These are phyloP conservation scores for Tribolium freemani DNA, from an alignment of 2,888 invertebrate genomes.

Conservation along the genomic window DNA sequence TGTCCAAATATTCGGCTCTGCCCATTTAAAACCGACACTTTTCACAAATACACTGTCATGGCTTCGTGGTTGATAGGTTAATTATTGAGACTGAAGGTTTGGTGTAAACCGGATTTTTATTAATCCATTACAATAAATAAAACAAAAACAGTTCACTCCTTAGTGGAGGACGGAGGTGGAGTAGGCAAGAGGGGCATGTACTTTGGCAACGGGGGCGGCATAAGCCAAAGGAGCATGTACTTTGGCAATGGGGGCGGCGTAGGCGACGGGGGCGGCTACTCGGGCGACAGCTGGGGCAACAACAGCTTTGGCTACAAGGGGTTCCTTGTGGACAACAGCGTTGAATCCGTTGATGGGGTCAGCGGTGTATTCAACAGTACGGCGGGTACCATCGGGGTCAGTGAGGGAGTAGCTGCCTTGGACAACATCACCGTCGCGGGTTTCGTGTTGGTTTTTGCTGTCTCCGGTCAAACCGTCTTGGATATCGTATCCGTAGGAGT, in stretches of 20 bases:
- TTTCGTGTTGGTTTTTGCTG: slow-evolving; percentile 75
- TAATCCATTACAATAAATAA: slow-evolving; percentile 23
- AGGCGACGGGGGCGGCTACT: slow-evolving; percentile 48
- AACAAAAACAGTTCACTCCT: slow-evolving; percentile 23
- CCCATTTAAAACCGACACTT: too few relatives aligned
- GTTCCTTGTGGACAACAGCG: slow-evolving; percentile 71
- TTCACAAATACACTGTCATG: too few relatives aligned
- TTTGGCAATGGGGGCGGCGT: slow-evolving; percentile 56
- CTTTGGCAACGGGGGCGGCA: slow-evolving; percentile 54
- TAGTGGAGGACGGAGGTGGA: slow-evolving; percentile 49
- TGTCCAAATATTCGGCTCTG: too few relatives aligned
- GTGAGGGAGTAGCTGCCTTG: slow-evolving; percentile 72
- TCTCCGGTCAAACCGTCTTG: slow-evolving; percentile 72
- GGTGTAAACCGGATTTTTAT: slow-evolving; percentile 9
- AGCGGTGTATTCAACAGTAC: slow-evolving; percentile 67
- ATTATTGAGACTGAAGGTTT: background rate
- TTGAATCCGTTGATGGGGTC: slow-evolving; percentile 70
- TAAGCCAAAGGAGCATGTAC: slow-evolving; percentile 57
- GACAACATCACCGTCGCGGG: slow-evolving; percentile 75
- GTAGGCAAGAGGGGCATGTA: slow-evolving; percentile 56
- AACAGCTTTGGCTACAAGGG: slow-evolving; percentile 60
- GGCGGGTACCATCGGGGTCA: slow-evolving; percentile 76
- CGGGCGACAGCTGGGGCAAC: slow-evolving; percentile 43
- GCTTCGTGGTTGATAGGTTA: too few relatives aligned
- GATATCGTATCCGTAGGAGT: slow-evolving; percentile 67